A percentile compares a stretch with the other conserved stretches of the same genome.
These are phyloP conservation scores for Enteromius thamalakanensis DNA, from an alignment of 2,797 vertebrate species.

Conservation along the genomic window DNA sequence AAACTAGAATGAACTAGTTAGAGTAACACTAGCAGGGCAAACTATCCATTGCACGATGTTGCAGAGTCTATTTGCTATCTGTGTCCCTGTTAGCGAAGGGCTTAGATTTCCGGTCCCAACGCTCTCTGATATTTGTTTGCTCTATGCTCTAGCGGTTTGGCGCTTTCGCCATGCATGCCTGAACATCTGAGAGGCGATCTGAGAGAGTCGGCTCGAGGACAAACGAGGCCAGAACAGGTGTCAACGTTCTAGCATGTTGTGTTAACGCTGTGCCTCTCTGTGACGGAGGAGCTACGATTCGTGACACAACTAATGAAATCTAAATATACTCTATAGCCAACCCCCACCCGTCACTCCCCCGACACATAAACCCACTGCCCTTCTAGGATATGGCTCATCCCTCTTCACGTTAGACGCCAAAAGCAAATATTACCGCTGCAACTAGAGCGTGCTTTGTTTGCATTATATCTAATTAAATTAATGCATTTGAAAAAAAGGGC, in stretches of 20 bases:
- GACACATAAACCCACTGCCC: neutral
- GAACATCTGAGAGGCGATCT: conserved; percentile 47
- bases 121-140: conserved; percentile 75
- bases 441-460: conserved; percentile 53
- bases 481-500: conserved; percentile 43
- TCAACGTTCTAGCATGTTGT: conserved; percentile 26
- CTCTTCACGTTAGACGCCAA: conserved; percentile 32
- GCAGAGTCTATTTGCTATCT: conserved; percentile 72
- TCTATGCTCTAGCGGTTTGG: conserved; percentile 54
- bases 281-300: conserved; percentile 46
- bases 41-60: conserved; percentile 74
- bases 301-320: conserved; percentile 53
- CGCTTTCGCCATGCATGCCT: conserved; percentile 48
- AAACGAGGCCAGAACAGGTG: conserved; percentile 53
- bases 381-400: conserved; percentile 18
- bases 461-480: conserved; percentile 52
- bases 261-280: conserved; percentile 24
- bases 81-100: conserved; percentile 74
- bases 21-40: conserved; percentile 55
- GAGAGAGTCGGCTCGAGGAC: conserved; percentile 42
- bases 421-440: conserved; percentile 51
- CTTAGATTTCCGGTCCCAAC: conserved; percentile 73
- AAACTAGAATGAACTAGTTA: conserved; percentile 56
- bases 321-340: conserved; percentile 47
- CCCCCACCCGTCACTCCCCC: neutral